A percentile compares a stretch with the other conserved stretches of the same genome.
These are phyloP conservation scores for Yponomeuta malinellus DNA, from an alignment of 2,888 invertebrate species.

Conservation along the genomic window DNA sequence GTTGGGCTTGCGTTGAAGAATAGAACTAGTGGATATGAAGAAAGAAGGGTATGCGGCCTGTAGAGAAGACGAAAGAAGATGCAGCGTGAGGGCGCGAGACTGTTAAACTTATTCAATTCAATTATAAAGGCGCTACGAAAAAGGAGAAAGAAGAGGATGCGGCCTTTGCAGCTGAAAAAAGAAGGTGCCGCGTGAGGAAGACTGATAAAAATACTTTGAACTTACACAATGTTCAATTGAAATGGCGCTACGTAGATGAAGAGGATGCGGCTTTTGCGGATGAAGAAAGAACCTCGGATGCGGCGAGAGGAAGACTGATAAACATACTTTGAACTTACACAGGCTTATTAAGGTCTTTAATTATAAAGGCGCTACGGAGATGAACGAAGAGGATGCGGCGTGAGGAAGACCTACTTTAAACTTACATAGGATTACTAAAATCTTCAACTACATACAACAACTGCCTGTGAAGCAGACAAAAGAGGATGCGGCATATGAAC, in stretches of 20 bases:
- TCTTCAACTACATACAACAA: too few species aligned
- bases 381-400: neutral
- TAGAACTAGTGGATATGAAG: neutral
- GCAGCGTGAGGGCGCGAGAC: too few species aligned
- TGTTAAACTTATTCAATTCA: too few species aligned
- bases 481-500: neutral
- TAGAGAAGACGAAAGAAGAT: too few species aligned
- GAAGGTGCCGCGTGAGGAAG: neutral
- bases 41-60: neutral
- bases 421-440: too few species aligned
- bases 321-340: neutral
- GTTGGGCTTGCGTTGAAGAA: neutral
- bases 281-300: neutral
- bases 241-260: neutral
- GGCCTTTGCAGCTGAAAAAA: neutral
- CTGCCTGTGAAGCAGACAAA: neutral
- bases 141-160: neutral
- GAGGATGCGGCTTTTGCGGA: neutral
- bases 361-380: neutral
- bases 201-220: neutral
- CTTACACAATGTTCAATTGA: neutral
- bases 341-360: neutral
- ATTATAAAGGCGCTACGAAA: too few species aligned
- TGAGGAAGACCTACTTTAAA: neutral
- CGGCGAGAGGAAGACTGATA: neutral